A percentile compares a stretch with the other conserved stretches of the same genome.
phyloP scores from a whole-genome alignment of 2,113 vertebrate species.

The Sceloporus tristichus region DNA sequence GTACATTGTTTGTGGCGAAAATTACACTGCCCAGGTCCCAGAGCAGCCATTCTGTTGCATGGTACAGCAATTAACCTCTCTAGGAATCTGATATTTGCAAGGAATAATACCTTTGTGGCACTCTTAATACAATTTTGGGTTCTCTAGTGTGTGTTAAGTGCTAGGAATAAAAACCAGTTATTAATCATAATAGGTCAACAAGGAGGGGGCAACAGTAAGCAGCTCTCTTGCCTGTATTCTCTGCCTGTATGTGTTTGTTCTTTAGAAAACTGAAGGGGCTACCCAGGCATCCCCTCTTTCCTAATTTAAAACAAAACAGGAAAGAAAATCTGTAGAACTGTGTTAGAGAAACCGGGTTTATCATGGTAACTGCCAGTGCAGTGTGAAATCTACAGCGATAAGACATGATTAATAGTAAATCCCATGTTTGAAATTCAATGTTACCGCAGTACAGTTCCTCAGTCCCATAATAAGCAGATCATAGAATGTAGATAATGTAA shows the following conservation, averaged over 20 bases:
- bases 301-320: not conserved
- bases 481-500: not conserved
- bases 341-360: not conserved
- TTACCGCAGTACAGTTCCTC: not conserved
- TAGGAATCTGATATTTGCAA: not conserved
- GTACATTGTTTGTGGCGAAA: not conserved
- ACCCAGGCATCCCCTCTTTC: not conserved
- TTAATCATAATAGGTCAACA: not conserved
- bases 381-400: not conserved
- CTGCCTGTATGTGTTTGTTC: not conserved
- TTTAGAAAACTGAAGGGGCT: not conserved
- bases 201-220: not conserved
- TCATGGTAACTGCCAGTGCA: not conserved
- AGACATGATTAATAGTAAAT: not conserved
- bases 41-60: too few species aligned
- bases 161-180: not conserved
- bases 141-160: not conserved
- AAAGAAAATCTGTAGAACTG: not conserved
- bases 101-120: not conserved
- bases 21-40: not conserved
- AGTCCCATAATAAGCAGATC: not conserved
- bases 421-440: not conserved
- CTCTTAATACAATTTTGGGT: not conserved
- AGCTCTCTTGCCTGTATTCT: not conserved
- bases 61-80: not conserved